Percentiles rank a stretch among this genome's conserved stretches.
Conservation (phyloP, 2,113 vertebrate genomes). For the Zosterops japonicus region DNA sequence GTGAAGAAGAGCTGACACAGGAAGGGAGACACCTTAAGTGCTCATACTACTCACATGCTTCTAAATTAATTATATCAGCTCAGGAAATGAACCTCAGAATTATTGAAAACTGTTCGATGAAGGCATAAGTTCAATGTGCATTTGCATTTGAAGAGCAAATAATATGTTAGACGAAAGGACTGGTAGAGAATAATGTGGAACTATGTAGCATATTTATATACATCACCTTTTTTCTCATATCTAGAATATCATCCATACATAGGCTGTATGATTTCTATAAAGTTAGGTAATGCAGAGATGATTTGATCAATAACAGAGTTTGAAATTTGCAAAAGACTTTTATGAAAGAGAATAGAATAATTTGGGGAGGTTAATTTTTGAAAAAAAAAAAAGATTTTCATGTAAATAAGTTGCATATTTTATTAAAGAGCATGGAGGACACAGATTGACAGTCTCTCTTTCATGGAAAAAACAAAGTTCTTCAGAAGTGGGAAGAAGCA, state of each 20-base stretch:
- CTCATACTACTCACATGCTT: background rate
- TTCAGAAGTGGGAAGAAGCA: background rate
- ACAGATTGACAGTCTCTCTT: background rate
- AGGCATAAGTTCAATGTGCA: background rate
- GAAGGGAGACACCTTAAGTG: background rate
- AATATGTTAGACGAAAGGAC: background rate
- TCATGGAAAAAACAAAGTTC: background rate
- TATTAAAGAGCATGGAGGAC: background rate
- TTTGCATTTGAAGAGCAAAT: background rate
- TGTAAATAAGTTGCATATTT: background rate
- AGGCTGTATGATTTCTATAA: background rate
- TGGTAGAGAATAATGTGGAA: background rate
- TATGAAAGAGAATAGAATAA: background rate
- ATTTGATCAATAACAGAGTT: background rate
- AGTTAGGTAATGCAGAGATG: background rate
- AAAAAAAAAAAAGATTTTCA: background rate
- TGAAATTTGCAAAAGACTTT: background rate
- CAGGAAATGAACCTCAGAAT: conserved; percentile 8
- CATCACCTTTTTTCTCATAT: background rate
- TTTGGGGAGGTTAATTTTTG: background rate
- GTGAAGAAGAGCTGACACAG: background rate
- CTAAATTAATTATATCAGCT: conserved; percentile 28
- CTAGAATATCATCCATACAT: background rate
- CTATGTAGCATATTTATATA: background rate
- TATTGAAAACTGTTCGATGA: background rate